A percentile compares a stretch with the other conserved stretches of the same genome.
phyloP scores from a whole-genome alignment of 2,113 vertebrate species.

The Edolisoma coerulescens region DNA sequence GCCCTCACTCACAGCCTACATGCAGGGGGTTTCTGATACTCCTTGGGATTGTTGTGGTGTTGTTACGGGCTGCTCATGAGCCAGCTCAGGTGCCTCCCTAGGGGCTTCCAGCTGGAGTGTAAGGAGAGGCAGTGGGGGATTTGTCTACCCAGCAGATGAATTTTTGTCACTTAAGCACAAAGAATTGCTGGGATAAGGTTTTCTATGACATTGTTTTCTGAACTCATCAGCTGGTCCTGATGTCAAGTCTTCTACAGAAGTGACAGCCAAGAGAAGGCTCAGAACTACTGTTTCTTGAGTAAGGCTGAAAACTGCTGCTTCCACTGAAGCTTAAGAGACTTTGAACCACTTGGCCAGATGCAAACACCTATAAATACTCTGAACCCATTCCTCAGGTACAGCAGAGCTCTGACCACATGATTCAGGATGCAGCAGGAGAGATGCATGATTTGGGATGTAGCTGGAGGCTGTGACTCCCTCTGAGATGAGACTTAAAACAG shows the following conservation, averaged over 20 bases:
- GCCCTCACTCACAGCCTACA: rapidly evolving
- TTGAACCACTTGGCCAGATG: not conserved
- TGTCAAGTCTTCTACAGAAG: not conserved
- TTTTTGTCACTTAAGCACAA: not conserved
- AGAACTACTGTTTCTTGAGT: not conserved
- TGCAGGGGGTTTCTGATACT: not conserved
- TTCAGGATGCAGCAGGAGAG: not conserved
- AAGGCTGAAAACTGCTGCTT: not conserved
- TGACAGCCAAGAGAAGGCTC: not conserved
- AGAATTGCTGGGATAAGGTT: not conserved
- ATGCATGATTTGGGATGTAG: not conserved
- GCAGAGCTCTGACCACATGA: rapidly evolving
- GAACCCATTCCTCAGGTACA: not conserved
- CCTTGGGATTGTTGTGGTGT: rapidly evolving
- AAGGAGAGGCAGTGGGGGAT: not conserved
- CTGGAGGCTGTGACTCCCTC: not conserved
- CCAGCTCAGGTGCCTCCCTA: not conserved
- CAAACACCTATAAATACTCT: not conserved
- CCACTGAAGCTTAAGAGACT: not conserved
- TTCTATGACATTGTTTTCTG: not conserved
- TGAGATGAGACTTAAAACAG: not conserved
- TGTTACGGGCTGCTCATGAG: not conserved
- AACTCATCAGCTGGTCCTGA: not conserved
- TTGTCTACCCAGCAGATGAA: not conserved
- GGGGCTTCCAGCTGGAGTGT: not conserved